These are phyloP conservation scores for Xenopus borealis DNA, from an alignment of 2,113 vertebrate genomes.

Conservation along the genomic window DNA sequence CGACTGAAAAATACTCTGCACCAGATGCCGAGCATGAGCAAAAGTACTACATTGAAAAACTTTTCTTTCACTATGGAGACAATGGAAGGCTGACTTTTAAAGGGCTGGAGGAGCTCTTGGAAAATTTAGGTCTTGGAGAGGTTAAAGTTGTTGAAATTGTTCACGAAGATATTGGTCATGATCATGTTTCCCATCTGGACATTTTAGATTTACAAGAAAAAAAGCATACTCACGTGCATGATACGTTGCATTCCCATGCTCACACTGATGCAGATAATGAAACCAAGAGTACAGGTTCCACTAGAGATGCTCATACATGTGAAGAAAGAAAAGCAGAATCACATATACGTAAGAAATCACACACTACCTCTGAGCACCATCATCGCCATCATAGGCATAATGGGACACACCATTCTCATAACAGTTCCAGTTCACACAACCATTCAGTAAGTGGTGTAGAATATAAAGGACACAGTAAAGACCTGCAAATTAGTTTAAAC, in stretches of 20 bases:
- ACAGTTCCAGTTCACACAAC: constrained; percentile 55
- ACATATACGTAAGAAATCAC: constrained; percentile 54
- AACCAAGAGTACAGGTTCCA: constrained; percentile 48
- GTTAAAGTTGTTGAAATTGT: constrained; percentile 81
- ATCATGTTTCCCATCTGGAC: constrained; percentile 90
- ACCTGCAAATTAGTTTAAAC: constrained; percentile 63
- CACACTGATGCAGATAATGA: constrained; percentile 62
- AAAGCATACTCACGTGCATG: constrained; percentile 72
- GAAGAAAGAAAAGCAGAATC: constrained; percentile 55
- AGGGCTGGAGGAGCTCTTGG: constrained; percentile 86
- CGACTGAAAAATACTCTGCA: constrained; percentile 53
- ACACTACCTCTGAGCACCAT: constrained; percentile 25
- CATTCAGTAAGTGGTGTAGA: constrained; percentile 53
- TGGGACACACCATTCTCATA: constrained; percentile 55
- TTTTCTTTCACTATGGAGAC: constrained; percentile 86
- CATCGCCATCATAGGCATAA: constrained; percentile 54
- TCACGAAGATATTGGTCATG: constrained; percentile 89
- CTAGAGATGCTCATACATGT: constrained; percentile 55
- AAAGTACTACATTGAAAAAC: constrained; percentile 86
- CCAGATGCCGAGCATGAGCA: constrained; percentile 78
- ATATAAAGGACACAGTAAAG: constrained; percentile 58
- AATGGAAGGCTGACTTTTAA: constrained; percentile 84
- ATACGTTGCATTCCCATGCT: constrained; percentile 54
- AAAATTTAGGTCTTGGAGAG: constrained; percentile 87
- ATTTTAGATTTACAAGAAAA: constrained; percentile 83